Evolutionary conservation across 2,797 vertebrate genomes (phyloP).

Genomic region (Microtus agrestis): DNA sequence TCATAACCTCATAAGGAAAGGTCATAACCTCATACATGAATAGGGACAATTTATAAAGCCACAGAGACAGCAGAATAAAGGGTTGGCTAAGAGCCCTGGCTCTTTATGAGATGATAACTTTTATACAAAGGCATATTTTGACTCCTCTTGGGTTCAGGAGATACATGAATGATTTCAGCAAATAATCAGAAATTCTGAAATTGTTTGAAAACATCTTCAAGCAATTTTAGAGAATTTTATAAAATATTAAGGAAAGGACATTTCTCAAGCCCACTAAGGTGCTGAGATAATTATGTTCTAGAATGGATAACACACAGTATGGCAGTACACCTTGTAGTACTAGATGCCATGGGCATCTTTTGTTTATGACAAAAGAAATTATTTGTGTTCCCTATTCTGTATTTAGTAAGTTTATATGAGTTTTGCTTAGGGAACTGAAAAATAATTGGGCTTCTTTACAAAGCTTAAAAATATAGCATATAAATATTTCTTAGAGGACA

Average conservation of each 20-base stretch:
- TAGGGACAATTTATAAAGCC: slow-evolving; percentile 35
- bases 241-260: not conserved
- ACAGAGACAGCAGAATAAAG: slow-evolving; percentile 12
- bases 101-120: slow-evolving; percentile 4
- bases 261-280: not conserved
- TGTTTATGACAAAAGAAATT: slow-evolving; percentile 52
- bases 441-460: slow-evolving; percentile 13
- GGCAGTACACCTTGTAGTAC: not conserved
- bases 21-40: not conserved
- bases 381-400: not conserved
- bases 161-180: not conserved
- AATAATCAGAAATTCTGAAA: slow-evolving; percentile 37
- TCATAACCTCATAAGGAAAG: not conserved
- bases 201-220: not conserved
- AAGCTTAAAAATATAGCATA: slow-evolving; percentile 2
- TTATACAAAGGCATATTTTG: not conserved
- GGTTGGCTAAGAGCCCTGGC: not conserved
- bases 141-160: not conserved
- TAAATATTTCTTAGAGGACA: not conserved
- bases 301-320: not conserved
- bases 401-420: slow-evolving; percentile 32
- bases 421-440: slow-evolving; percentile 33
- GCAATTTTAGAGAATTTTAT: not conserved
- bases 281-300: not conserved
- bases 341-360: not conserved